These are phyloP conservation scores for Bos javanicus DNA, from an alignment of 2,113 vertebrate genomes.

Conservation along the genomic window DNA sequence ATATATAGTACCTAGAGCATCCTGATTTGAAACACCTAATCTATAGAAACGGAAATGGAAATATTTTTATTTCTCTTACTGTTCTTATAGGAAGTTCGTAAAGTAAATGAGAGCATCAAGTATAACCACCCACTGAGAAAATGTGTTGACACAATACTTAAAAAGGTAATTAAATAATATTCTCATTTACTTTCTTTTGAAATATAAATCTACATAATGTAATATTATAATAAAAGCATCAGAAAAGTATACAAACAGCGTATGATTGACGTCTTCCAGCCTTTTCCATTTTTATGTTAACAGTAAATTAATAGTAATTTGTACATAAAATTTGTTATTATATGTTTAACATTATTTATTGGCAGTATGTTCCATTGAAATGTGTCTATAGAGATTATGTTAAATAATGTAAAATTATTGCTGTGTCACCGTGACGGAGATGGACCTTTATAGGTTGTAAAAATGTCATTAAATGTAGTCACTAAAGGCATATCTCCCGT, in stretches of 20 bases:
- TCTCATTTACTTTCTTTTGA: background rate
- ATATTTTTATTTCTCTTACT: background rate
- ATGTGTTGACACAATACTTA: conserved; percentile 93
- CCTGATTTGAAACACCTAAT: conserved; percentile 18
- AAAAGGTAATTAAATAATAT: conserved; percentile 85
- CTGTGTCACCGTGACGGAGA: background rate
- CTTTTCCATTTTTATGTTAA: conserved; percentile 21
- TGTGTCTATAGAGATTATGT: background rate
- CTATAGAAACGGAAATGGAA: conserved; percentile 17
- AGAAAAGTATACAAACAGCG: background rate
- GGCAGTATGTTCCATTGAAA: background rate
- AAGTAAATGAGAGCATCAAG: conserved; percentile 86
- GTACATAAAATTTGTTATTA: background rate
- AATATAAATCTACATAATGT: background rate
- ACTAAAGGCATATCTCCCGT: background rate
- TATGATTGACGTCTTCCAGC: background rate
- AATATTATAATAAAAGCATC: background rate
- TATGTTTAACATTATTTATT: conserved; percentile 15
- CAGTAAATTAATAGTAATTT: background rate
- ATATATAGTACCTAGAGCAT: background rate
- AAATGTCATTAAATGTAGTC: background rate
- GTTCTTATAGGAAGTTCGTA: conserved; percentile 87
- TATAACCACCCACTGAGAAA: conserved; percentile 90
- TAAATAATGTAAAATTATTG: background rate
- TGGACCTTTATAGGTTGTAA: background rate